phyloP scores from a whole-genome alignment of 2,888 invertebrate genomes.

The Gryllus longicercus region DNA sequence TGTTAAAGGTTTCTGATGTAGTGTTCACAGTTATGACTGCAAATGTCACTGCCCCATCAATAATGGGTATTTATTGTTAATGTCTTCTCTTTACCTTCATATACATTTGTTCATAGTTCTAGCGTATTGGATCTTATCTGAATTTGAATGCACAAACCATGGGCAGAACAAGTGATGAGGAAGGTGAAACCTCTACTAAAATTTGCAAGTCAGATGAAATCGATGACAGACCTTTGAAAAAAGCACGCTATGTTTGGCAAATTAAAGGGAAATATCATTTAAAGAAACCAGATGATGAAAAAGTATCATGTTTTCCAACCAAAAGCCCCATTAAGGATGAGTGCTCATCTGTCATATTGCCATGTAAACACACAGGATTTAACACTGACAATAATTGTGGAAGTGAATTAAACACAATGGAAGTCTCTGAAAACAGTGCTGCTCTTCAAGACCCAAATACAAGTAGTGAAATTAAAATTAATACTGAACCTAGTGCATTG shows the following conservation, averaged over 20 bases:
- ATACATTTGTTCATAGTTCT: not conserved
- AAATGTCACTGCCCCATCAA: not conserved
- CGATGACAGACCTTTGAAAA: constrained; percentile 60
- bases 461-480: constrained; percentile 17
- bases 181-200: constrained; percentile 53
- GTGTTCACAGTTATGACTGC: not conserved
- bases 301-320: not conserved
- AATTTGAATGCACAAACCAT: constrained; percentile 18
- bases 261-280: constrained; percentile 54
- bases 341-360: not conserved
- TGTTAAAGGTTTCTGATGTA: too few relatives aligned
- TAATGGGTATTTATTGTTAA: not conserved
- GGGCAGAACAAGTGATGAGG: constrained; percentile 37
- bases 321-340: not conserved
- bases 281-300: constrained; percentile 34
- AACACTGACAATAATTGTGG: not conserved
- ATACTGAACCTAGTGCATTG: not conserved
- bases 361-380: not conserved
- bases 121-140: not conserved
- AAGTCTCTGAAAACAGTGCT: constrained; percentile 18
- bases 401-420: not conserved
- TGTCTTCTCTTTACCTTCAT: not conserved
- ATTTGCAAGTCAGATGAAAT: constrained; percentile 55
- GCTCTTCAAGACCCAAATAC: not conserved
- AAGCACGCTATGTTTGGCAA: constrained; percentile 65